Base-by-base conservation (phyloP, 1,140 invertebrate species). In the Chymomyza costata region DNA sequence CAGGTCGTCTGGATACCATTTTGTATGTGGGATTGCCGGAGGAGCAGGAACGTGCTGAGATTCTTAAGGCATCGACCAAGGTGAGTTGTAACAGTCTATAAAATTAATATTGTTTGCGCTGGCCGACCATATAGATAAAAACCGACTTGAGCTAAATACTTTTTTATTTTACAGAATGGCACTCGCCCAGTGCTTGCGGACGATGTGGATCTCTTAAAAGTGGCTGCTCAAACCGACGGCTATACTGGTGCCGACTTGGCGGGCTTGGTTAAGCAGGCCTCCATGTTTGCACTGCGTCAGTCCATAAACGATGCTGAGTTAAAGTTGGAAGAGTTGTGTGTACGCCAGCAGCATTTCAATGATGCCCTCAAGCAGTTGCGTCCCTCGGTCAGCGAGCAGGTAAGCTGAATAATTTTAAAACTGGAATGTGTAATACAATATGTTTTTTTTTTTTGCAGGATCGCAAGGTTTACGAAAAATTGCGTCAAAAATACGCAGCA, bases 161-260 rank as follows among this genome's bases (percentile, higher is more conserved):
- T 55, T 43, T 47, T 38, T 43, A n/a, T 54, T 71, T 82, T 43
- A 1, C 56, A 93, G 91, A 91, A 92, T 80, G 93, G 94, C 15
- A 94, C 91, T 1, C 90, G 88, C 74, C 95, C 95, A 2, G 87
- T 87, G 66, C 84, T 98, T 39, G 88, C 89, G 0, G 86, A 88
- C 1, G 94, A 97, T 86, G 93, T 98, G 0, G 87, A 93, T 76
- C 86, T 98, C 16, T 86, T 91, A 49, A 87, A 88, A 17, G 87
- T 98, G 31, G 91, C 93, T 32, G 83, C 80, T 2, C 82, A 90
- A 37, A 94, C 93, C 49, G 89, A 94, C 25, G 92, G 93, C 18
- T 97, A 92, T 63, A 96, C 94, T 1, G 97, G 97, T 44, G 97
- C 97, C 10, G 97, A 99, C 89, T 87, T 99, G 25, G 92, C 93